Conservation (phyloP, 2,888 invertebrate genomes). For the Elaeidobius kamerunicus region DNA sequence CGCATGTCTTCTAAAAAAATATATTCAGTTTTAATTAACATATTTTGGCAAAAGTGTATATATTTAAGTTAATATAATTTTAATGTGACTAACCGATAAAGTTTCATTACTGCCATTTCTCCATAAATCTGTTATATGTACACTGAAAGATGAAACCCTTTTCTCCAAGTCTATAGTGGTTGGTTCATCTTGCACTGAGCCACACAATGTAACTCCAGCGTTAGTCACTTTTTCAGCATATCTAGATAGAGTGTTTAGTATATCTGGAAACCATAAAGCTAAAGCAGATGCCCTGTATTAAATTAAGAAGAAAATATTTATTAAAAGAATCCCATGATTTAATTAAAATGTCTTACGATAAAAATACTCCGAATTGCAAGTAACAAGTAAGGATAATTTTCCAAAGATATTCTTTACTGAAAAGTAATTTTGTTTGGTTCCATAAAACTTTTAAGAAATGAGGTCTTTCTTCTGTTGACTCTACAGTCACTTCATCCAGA, state of each 20-base stretch:
- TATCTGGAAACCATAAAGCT: conserved; percentile 60
- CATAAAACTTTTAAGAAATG: conserved; percentile 43
- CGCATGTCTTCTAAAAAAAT: conserved; percentile 35
- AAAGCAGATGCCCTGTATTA: conserved; percentile 54
- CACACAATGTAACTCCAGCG: conserved; percentile 42
- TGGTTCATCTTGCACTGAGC: conserved; percentile 38
- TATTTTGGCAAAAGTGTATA: too few species aligned
- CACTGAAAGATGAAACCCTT: neutral
- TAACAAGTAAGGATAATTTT: conserved; percentile 47
- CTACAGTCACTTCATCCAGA: conserved; percentile 39
- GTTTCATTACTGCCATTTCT: conserved; percentile 1
- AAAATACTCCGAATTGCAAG: conserved; percentile 49
- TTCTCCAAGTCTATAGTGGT: neutral
- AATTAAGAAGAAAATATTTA: neutral
- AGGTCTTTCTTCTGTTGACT: conserved; percentile 30
- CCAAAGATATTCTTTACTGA: conserved; percentile 40
- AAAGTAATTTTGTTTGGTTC: conserved; percentile 47
- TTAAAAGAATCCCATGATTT: neutral
- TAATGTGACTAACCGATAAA: neutral
- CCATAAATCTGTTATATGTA: conserved; percentile 7
- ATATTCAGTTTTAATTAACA: neutral
- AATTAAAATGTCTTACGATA: conserved; percentile 40
- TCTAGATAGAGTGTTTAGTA: conserved; percentile 53
- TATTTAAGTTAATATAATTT: neutral
- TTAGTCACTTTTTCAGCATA: conserved; percentile 37